phyloP scores from a whole-genome alignment of 2,113 vertebrate species.

The Colaptes auratus region DNA sequence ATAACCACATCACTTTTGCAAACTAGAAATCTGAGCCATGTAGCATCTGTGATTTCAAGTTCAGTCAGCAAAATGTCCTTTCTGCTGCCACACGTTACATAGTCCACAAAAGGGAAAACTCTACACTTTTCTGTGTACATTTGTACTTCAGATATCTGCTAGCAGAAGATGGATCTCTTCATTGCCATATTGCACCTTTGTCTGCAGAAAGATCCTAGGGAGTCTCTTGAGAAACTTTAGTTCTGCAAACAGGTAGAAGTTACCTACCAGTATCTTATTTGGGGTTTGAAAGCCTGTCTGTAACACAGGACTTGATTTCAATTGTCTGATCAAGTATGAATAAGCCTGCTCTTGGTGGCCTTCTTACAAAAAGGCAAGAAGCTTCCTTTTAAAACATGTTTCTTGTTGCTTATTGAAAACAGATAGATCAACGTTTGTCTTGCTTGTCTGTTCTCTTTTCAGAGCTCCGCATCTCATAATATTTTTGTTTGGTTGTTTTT shows the following conservation, averaged over 20 bases:
- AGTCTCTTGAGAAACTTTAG: not conserved
- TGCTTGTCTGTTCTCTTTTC: not conserved
- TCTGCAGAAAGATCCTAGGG: not conserved
- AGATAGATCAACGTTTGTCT: not conserved
- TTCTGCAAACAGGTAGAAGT: not conserved
- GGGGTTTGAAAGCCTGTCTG: not conserved
- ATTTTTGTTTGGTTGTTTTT: not conserved
- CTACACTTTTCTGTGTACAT: accelerated
- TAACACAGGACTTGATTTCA: not conserved
- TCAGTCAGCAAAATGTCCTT: not conserved
- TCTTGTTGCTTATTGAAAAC: not conserved
- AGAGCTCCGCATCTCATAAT: not conserved
- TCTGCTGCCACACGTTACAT: not conserved
- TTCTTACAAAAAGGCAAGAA: not conserved
- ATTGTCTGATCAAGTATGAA: not conserved
- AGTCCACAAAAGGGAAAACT: not conserved
- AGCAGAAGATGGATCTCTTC: not conserved
- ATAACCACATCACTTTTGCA: not conserved
- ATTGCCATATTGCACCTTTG: not conserved
- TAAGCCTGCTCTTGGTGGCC: not conserved
- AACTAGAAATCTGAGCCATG: not conserved
- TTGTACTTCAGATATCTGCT: not conserved
- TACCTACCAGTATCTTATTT: not conserved
- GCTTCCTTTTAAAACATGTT: not conserved
- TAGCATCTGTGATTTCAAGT: not conserved